A percentile compares a stretch with the other conserved stretches of the same genome.
phyloP scores from a whole-genome alignment of 2,113 vertebrate genomes.

The Setophaga petechia region DNA sequence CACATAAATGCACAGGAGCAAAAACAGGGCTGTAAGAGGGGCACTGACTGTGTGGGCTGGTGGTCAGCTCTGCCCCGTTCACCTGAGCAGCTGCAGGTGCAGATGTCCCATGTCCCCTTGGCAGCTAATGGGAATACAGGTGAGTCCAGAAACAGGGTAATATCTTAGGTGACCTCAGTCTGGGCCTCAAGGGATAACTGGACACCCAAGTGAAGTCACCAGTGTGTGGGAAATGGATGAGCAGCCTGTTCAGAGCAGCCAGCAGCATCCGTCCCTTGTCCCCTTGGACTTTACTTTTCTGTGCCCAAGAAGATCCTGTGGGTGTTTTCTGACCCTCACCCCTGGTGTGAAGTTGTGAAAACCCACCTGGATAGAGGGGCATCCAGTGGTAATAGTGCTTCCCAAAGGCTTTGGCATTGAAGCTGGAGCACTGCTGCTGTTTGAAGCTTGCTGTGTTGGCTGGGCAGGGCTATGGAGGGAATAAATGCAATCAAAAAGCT shows the following conservation, averaged over 20 bases:
- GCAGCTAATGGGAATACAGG: background rate
- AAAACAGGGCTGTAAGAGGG: background rate
- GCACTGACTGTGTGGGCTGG: background rate
- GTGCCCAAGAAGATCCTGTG: background rate
- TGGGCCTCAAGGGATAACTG: background rate
- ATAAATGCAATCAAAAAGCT: constrained; percentile 20
- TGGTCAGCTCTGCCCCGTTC: background rate
- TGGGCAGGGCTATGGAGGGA: constrained; percentile 78
- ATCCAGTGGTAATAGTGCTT: constrained; percentile 84
- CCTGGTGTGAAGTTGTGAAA: background rate
- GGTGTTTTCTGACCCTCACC: background rate
- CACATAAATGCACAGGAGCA: background rate
- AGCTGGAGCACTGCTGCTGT: constrained; percentile 87
- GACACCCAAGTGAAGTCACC: background rate
- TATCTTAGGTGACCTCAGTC: background rate
- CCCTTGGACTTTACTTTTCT: background rate
- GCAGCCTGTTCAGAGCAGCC: background rate
- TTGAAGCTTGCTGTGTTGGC: constrained; percentile 84
- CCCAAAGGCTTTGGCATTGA: constrained; percentile 87
- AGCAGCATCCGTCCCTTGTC: background rate
- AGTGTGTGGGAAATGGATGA: background rate
- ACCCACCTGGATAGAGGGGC: constrained; percentile 86
- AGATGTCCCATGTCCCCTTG: background rate
- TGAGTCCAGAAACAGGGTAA: background rate
- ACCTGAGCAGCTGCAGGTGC: background rate